Evolutionary conservation across 2,888 invertebrate species (phyloP).

Genomic region (Trissonchulus sp.): DNA sequence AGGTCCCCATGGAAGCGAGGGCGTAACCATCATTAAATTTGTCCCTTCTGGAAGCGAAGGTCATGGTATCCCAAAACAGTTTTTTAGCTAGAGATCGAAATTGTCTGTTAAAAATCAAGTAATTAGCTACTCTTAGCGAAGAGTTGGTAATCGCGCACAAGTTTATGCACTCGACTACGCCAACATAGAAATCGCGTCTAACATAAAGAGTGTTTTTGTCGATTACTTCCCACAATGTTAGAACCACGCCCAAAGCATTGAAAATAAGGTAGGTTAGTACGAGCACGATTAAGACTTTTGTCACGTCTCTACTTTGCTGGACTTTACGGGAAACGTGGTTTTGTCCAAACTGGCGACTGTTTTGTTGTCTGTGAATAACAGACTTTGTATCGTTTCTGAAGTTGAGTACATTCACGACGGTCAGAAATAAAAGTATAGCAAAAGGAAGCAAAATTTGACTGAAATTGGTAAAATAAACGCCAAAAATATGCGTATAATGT

Average conservation of each 20-base stretch:
- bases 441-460: slow-evolving; percentile 23
- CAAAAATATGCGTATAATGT: neutral
- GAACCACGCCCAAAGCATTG: slow-evolving; percentile 12
- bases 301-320: slow-evolving; percentile 5
- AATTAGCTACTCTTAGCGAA: slow-evolving; percentile 15
- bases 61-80: neutral
- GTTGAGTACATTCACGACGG: slow-evolving; percentile 3
- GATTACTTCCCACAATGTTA: slow-evolving; percentile 23
- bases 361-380: neutral
- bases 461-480: slow-evolving; percentile 21
- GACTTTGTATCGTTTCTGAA: neutral
- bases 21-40: neutral
- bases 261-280: slow-evolving; percentile 19
- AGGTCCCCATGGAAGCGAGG: neutral
- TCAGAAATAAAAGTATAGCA: slow-evolving; percentile 10
- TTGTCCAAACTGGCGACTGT: neutral
- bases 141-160: slow-evolving; percentile 23
- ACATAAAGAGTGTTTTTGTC: neutral
- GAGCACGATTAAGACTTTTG: slow-evolving; percentile 17
- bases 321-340: neutral
- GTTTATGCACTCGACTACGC: slow-evolving; percentile 9
- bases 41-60: neutral
- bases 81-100: neutral
- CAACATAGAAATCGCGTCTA: slow-evolving; percentile 6
- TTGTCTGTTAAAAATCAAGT: slow-evolving; percentile 19